Evolutionary conservation across 2,888 invertebrate species (phyloP).

Genomic region (Aphrophora alni): DNA sequence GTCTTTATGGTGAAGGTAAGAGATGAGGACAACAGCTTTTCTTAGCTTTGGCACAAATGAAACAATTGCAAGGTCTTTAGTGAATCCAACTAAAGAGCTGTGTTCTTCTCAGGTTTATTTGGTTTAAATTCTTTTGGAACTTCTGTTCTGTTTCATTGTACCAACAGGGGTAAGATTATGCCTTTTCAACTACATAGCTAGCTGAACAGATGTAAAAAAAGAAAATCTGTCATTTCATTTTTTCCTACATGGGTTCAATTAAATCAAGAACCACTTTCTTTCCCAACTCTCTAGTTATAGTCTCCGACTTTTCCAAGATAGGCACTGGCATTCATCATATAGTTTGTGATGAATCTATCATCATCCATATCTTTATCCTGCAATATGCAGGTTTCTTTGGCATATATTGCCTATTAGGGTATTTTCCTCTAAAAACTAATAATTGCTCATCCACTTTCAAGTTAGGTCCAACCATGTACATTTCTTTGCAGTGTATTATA

Average conservation of each 20-base stretch:
- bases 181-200: background rate
- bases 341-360: background rate
- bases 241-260: background rate
- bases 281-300: background rate
- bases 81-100: slow-evolving; percentile 31
- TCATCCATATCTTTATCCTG: background rate
- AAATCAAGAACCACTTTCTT: background rate
- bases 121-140: slow-evolving; percentile 38
- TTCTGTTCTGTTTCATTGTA: background rate
- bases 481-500: too few relatives aligned
- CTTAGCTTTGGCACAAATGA: slow-evolving; percentile 22
- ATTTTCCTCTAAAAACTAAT: too few relatives aligned
- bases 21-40: background rate
- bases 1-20: background rate
- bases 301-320: background rate
- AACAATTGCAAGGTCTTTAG: slow-evolving; percentile 37
- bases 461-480: too few relatives aligned
- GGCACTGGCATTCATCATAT: background rate
- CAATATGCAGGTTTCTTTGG: background rate
- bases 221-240: background rate
- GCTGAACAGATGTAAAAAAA: background rate
- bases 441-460: too few relatives aligned
- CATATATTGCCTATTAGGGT: background rate
- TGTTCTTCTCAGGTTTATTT: background rate
- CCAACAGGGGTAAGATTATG: background rate